These are phyloP conservation scores for Actenoides lindsayi DNA, from an alignment of 2,113 vertebrate genomes.

Conservation along the genomic window DNA sequence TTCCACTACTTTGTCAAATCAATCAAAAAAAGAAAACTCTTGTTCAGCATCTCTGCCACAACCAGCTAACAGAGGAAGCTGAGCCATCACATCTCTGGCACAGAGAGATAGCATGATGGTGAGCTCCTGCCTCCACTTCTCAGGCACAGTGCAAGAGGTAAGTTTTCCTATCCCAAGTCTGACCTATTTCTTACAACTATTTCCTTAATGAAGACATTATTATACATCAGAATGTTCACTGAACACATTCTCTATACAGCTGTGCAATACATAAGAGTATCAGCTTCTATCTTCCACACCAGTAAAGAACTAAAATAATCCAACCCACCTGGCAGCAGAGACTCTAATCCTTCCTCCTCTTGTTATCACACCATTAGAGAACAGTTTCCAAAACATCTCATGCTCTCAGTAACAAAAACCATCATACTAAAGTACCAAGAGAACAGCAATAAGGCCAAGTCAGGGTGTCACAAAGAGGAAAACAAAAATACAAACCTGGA, in stretches of 20 bases:
- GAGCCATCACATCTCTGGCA: neutral
- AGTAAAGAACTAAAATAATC: neutral
- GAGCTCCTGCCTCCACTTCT: neutral
- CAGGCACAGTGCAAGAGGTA: neutral
- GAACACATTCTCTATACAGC: neutral
- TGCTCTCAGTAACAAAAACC: neutral
- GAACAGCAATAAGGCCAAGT: neutral
- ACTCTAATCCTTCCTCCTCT: neutral
- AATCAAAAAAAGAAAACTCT: neutral
- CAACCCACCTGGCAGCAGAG: neutral
- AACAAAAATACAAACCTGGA: neutral
- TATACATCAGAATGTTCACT: accelerated
- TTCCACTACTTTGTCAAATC: neutral
- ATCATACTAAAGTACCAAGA: neutral
- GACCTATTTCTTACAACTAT: neutral
- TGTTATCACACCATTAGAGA: neutral
- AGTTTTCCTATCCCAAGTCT: neutral
- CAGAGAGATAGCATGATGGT: accelerated
- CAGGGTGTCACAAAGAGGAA: neutral
- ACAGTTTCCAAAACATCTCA: neutral
- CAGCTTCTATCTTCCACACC: neutral
- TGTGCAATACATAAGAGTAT: neutral
- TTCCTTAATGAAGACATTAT: neutral
- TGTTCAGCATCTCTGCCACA: neutral
- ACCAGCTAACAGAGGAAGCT: neutral